Evolutionary conservation across 2,113 vertebrate species (phyloP).

Genomic region (Dipodomys merriami): DNA sequence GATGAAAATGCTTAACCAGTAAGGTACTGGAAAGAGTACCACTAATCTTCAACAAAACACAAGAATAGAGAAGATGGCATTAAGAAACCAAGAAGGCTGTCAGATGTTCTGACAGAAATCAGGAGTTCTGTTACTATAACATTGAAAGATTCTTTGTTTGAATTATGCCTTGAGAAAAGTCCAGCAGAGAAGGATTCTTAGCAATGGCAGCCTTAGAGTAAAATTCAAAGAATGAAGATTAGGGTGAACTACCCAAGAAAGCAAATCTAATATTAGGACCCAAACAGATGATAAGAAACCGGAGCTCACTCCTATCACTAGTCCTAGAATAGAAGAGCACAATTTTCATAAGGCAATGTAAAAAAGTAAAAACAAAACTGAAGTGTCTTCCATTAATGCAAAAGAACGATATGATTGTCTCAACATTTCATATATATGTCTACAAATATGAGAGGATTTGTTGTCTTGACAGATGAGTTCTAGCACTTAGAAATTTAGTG

Average conservation of each 20-base stretch:
- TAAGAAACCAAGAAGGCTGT: constrained; percentile 51
- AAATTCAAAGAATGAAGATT: background rate
- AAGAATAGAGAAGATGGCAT: constrained; percentile 15
- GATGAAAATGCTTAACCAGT: constrained; percentile 69
- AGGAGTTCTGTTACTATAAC: constrained; percentile 3
- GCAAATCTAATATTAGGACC: background rate
- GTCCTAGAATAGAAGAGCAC: too few relatives aligned
- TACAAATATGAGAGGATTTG: background rate
- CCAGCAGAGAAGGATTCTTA: background rate
- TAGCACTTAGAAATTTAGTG: background rate
- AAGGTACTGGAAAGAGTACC: constrained; percentile 36
- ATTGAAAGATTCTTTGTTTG: background rate
- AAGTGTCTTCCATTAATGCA: background rate
- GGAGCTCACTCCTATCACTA: background rate
- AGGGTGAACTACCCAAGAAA: background rate
- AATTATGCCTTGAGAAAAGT: constrained; percentile 22
- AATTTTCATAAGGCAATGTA: background rate
- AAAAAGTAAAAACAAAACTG: background rate
- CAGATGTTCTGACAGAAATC: background rate
- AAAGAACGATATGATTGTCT: background rate
- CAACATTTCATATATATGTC: background rate
- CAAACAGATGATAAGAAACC: background rate
- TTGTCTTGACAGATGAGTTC: background rate
- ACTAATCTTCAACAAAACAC: constrained; percentile 23
- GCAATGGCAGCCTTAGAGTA: background rate